Evolutionary conservation across 2,113 vertebrate genomes (phyloP).

Genomic region (Carollia perspicillata): DNA sequence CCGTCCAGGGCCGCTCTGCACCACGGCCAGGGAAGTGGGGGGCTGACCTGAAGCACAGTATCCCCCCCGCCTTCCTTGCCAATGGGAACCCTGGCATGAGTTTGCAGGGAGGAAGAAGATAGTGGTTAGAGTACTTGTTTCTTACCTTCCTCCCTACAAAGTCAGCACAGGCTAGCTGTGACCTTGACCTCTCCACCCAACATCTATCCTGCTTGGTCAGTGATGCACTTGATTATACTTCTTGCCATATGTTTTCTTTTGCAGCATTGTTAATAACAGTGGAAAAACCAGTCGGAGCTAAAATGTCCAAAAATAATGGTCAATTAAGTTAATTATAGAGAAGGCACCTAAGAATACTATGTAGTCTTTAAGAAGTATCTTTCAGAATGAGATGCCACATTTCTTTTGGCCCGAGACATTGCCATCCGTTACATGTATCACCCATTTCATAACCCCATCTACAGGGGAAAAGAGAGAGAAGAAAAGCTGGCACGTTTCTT

Average conservation of each 20-base stretch:
- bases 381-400: neutral
- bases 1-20: neutral
- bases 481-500: neutral
- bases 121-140: neutral
- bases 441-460: neutral
- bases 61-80: neutral
- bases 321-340: neutral
- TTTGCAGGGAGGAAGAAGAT: neutral
- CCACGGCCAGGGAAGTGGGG: fast-evolving
- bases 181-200: neutral
- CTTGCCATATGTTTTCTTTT: neutral
- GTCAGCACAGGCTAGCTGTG: neutral
- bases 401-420: neutral
- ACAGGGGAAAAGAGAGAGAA: neutral
- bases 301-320: neutral
- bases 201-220: fast-evolving
- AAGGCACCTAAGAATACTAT: neutral
- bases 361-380: neutral
- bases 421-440: neutral
- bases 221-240: neutral
- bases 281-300: neutral
- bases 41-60: neutral
- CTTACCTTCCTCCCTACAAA: neutral
- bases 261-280: neutral
- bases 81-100: neutral